Evolutionary conservation across 2,797 vertebrate genomes (phyloP).

Genomic region (Artibeus lituratus): DNA sequence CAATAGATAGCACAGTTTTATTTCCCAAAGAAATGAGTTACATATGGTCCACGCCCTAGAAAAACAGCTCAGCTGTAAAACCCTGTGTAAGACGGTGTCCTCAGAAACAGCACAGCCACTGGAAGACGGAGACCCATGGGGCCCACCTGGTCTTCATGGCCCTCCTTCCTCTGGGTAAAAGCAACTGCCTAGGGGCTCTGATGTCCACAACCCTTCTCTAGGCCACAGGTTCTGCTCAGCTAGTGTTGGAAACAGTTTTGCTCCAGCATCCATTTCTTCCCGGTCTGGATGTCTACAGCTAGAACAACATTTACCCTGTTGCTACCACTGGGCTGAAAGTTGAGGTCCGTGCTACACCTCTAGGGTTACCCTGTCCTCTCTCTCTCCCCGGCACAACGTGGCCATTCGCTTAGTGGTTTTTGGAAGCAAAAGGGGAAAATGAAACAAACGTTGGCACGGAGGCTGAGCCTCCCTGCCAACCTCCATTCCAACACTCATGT

Average conservation of each 20-base stretch:
- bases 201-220: not conserved
- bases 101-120: not conserved
- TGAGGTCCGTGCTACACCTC: not conserved
- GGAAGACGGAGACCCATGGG: not conserved
- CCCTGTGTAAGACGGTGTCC: not conserved
- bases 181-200: not conserved
- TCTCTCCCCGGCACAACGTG: not conserved
- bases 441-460: not conserved
- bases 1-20: not conserved
- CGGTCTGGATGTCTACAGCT: not conserved
- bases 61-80: not conserved
- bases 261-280: not conserved
- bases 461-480: not conserved
- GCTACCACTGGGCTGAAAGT: not conserved
- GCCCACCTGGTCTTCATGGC: not conserved
- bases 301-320: not conserved
- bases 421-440: not conserved
- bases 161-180: not conserved
- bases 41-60: not conserved
- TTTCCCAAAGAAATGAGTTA: not conserved
- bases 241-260: not conserved
- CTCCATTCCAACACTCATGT: not conserved
- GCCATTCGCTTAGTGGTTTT: not conserved
- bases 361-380: not conserved
- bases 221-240: not conserved